These are phyloP conservation scores for Sthenelais limicola DNA, from an alignment of 2,888 invertebrate genomes.

Conservation along the genomic window DNA sequence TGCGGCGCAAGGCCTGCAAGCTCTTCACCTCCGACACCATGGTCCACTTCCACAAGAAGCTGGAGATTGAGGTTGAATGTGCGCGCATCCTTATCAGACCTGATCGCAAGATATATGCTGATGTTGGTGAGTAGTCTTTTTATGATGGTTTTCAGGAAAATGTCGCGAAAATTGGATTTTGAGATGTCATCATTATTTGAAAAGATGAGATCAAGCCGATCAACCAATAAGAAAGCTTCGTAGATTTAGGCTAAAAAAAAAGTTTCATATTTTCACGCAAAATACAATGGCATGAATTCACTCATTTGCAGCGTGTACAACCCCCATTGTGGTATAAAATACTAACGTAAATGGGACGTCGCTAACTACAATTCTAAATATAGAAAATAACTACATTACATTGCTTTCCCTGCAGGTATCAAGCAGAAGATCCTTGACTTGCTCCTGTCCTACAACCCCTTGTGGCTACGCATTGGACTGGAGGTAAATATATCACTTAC, in stretches of 20 bases:
- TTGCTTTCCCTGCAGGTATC: slow-evolving; percentile 56
- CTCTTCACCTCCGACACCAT: slow-evolving; percentile 79
- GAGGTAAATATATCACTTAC: slow-evolving; percentile 74
- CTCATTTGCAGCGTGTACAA: too few relatives aligned
- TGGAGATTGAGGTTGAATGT: slow-evolving; percentile 82
- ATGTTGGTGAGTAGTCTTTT: slow-evolving; percentile 76
- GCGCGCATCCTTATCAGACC: slow-evolving; percentile 82
- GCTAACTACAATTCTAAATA: not conserved
- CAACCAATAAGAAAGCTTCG: too few relatives aligned
- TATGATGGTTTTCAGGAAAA: too few relatives aligned
- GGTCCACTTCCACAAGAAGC: slow-evolving; percentile 78
- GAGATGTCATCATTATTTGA: too few relatives aligned
- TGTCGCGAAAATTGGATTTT: too few relatives aligned
- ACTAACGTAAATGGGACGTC: too few relatives aligned
- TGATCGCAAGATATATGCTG: slow-evolving; percentile 86
- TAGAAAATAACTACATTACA: not conserved
- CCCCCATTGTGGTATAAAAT: too few relatives aligned
- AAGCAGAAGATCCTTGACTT: slow-evolving; percentile 83
- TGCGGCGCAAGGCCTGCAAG: slow-evolving; percentile 74
- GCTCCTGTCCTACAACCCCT: slow-evolving; percentile 87
- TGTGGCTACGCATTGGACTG: slow-evolving; percentile 90
- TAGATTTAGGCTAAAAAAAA: too few relatives aligned
- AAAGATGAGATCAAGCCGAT: too few relatives aligned
- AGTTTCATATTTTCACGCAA: too few relatives aligned
- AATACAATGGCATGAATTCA: too few relatives aligned